These are phyloP conservation scores for Lasiommata megera DNA, from an alignment of 2,888 invertebrate species.

Conservation along the genomic window DNA sequence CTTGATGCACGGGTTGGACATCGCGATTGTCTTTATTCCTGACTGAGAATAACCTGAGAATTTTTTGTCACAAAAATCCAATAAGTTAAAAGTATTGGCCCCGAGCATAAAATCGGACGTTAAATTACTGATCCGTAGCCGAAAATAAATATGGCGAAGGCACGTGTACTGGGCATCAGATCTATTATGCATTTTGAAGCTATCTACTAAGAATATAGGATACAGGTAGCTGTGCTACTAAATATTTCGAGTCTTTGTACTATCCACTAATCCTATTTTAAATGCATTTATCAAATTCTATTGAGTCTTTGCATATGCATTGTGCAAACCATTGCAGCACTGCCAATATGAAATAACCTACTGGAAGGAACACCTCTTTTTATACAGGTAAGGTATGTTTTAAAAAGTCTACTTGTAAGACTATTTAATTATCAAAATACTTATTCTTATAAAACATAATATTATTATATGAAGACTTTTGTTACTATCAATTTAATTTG, in stretches of 20 bases:
- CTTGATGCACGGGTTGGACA: no score
- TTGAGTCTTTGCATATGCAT: slow-evolving; percentile 48
- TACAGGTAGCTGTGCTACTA: slow-evolving; percentile 10
- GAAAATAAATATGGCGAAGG: background rate
- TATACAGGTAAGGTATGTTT: background rate
- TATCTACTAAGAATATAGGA: background rate
- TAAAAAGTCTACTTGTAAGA: background rate
- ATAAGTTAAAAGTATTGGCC: no score
- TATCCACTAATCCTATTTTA: slow-evolving; percentile 66
- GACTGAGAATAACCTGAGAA: no score
- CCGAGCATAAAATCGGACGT: no score
- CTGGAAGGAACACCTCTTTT: slow-evolving; percentile 54
- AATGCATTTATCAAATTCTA: slow-evolving; percentile 70
- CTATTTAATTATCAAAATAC: no score
- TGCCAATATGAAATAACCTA: slow-evolving; percentile 44
- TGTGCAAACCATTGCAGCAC: slow-evolving; percentile 46
- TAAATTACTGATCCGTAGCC: no score
- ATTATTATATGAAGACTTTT: no score
- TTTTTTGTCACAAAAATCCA: no score
- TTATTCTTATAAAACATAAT: background rate
- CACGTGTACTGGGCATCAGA: slow-evolving; percentile 7
- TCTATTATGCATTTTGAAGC: slow-evolving; percentile 12
- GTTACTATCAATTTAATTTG: background rate
- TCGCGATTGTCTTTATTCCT: no score
- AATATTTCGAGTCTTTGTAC: slow-evolving; percentile 68